phyloP scores from a whole-genome alignment of 2,113 vertebrate species.

The Riparia riparia region DNA sequence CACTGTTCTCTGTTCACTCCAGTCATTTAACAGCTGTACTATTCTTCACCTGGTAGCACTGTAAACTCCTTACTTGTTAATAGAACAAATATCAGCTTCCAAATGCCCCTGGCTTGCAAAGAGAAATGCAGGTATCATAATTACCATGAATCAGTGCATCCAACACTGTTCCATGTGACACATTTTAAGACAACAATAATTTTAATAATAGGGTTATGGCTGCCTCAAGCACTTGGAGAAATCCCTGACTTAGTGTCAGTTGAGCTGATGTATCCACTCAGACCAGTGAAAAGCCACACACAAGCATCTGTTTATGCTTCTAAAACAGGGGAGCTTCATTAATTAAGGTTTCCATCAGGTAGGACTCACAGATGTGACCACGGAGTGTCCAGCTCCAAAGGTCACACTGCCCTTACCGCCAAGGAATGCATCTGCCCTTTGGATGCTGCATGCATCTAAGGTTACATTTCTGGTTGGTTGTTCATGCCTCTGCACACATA shows the following conservation, averaged over 20 bases:
- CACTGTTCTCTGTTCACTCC: neutral
- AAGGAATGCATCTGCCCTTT: fast-evolving
- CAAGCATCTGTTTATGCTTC: neutral
- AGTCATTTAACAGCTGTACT: neutral
- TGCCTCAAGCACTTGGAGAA: neutral
- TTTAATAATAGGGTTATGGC: neutral
- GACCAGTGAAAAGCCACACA: fast-evolving
- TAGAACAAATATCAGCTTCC: neutral
- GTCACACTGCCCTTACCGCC: fast-evolving
- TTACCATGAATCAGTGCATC: neutral
- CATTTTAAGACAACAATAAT: neutral
- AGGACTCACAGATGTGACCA: neutral
- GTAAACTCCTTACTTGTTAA: neutral
- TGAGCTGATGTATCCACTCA: neutral
- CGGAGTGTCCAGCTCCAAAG: neutral
- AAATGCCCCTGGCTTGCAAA: neutral
- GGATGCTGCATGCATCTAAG: fast-evolving
- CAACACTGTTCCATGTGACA: neutral
- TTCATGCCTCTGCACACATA: neutral
- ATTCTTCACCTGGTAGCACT: neutral
- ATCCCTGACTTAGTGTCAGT: neutral
- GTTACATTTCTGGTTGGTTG: neutral
- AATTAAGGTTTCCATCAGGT: neutral
- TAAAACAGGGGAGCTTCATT: neutral
- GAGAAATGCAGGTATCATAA: neutral